phyloP scores from a whole-genome alignment of 2,797 vertebrate species.

The Enteromius anoplus region DNA sequence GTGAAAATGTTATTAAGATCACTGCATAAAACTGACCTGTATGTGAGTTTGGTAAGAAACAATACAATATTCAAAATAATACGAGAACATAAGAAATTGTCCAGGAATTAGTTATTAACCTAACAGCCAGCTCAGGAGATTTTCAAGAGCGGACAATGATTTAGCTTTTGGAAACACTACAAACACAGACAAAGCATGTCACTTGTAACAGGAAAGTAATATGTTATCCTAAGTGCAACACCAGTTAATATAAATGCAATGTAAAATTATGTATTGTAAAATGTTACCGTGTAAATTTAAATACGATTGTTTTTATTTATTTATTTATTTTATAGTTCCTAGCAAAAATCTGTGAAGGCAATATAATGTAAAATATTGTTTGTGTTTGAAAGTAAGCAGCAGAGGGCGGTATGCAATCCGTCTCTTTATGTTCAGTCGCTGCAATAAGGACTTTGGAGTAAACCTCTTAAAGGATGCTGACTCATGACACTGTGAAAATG shows the following conservation, averaged over 20 bases:
- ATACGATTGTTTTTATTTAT: not conserved
- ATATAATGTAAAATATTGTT: not conserved
- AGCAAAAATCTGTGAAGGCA: not conserved
- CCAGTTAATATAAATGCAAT: not conserved
- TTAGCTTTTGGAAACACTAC: not conserved
- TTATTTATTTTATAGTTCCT: not conserved
- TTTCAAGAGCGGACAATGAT: not conserved
- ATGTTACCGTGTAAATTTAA: not conserved
- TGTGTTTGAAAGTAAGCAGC: slow-evolving; percentile 57
- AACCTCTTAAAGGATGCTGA: slow-evolving; percentile 39
- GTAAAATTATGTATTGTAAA: not conserved
- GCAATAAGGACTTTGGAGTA: slow-evolving; percentile 16
- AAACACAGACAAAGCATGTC: not conserved
- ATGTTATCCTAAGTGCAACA: not conserved
- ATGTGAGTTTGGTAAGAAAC: not conserved
- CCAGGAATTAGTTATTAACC: not conserved
- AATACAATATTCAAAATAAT: not conserved
- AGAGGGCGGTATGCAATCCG: slow-evolving; percentile 70
- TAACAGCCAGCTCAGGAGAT: not conserved
- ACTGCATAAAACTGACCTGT: not conserved
- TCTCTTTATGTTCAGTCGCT: not conserved
- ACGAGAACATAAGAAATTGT: not conserved
- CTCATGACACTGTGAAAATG: slow-evolving; percentile 39
- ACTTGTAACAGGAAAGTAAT: not conserved
- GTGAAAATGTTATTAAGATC: not conserved